Evolutionary conservation across 23 tunicate genomes (phyloP), one percentile per base, ranked within the genome.

Genomic region (Halocynthia roretzi): DNA sequence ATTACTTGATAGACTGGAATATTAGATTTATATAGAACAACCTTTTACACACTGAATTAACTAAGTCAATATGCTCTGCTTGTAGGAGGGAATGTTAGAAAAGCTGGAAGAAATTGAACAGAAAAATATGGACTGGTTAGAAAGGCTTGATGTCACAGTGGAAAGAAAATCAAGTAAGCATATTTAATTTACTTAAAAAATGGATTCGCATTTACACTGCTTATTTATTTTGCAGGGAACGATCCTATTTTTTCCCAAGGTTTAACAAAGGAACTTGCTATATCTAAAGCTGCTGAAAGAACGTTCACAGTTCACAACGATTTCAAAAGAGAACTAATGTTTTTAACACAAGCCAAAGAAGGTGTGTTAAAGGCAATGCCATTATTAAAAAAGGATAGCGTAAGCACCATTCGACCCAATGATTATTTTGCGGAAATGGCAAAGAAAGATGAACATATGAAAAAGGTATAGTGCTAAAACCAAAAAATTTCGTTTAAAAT

Each of bases 381-480:
- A 14, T 56, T 64, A 7, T 80, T 83, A 23, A 94, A 87, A 23
- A 62, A 68, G 10, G 85, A 81, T 21, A 85, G 93, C 15, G 75
- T 86, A 51, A 64, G 56, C 44, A 87, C 90, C 8, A 54, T 31
- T 51, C 49, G 93, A 54, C 90, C 93, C 23, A 85, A 85, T 8
- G 99, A 96, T 76, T 96, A 85, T 62, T 96, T 89, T 77, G 96
- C 96, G 17, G 96, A 96, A 82, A 96, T 96, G 99, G 99, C 96
- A 10, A 96, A 96, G 67, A 86, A 85, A 74, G 99, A 96, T 76
- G 99, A 96, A 49, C 99, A 96, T 78, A 96, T 96, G 99, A 92
- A 92, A 79, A 93, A 87, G 82, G 91, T 94, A 51, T 15, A 15
- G 70, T 58, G 63, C 17, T 58, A 58, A 14, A 14, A n/a, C n/a